A percentile compares a stretch with the other conserved stretches of the same genome.
Conservation (phyloP, 2,113 vertebrate genomes). For the Oncorhynchus mykiss region DNA sequence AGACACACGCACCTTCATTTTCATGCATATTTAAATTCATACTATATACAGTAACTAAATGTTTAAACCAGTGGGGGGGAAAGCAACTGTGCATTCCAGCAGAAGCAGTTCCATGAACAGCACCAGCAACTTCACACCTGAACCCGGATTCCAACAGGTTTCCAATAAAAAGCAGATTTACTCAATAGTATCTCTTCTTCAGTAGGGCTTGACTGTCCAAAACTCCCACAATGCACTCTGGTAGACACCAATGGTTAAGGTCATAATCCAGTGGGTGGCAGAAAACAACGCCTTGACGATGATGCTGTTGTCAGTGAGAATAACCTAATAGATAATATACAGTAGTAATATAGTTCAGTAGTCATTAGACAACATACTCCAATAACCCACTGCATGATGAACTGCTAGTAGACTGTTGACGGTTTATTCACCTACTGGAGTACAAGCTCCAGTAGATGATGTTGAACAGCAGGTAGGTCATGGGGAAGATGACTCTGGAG, state of each 20-base stretch:
- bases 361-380: no score
- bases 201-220: not conserved
- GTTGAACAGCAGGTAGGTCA: constrained; percentile 89
- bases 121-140: not conserved
- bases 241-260: not conserved
- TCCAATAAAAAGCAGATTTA: not conserved
- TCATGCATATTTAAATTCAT: not conserved
- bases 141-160: not conserved
- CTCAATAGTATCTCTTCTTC: not conserved
- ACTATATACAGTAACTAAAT: not conserved
- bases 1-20: not conserved
- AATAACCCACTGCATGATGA: no score
- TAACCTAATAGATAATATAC: not conserved
- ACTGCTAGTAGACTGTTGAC: not conserved
- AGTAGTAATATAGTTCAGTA: not conserved
- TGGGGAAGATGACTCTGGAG: constrained; percentile 86
- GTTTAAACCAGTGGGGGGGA: not conserved
- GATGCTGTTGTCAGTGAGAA: not conserved
- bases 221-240: not conserved
- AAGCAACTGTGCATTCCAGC: not conserved
- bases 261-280: not conserved
- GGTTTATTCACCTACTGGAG: constrained; percentile 56
- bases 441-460: constrained; percentile 92
- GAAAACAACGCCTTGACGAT: not conserved
- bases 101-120: not conserved